These are phyloP conservation scores for Porites cylindrica DNA, from an alignment of 92 coral and sea anemone species.

Conservation along the genomic window DNA sequence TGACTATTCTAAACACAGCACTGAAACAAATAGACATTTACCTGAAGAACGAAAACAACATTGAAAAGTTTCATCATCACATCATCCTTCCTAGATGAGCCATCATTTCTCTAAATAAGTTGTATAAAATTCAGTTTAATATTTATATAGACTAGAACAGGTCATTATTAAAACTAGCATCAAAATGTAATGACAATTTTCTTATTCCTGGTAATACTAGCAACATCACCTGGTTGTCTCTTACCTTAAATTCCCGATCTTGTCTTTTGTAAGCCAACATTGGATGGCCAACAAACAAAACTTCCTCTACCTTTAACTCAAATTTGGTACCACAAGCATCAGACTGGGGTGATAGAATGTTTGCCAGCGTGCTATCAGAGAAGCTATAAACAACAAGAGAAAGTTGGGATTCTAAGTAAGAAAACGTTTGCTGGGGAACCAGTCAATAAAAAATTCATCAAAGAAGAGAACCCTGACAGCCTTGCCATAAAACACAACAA, in stretches of 20 bases:
- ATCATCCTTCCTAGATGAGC: constrained; percentile 71
- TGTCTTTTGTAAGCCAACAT: constrained; percentile 61
- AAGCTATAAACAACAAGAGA: constrained; percentile 56
- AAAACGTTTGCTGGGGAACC: not conserved
- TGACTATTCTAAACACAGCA: too few species aligned
- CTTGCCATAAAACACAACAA: not conserved
- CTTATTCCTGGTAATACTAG: too few species aligned
- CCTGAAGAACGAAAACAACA: constrained; percentile 94
- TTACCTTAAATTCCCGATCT: constrained; percentile 34
- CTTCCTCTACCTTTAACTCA: constrained; percentile 96
- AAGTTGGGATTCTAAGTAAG: not conserved
- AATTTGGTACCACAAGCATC: constrained; percentile 91
- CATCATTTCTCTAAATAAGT: constrained; percentile 71
- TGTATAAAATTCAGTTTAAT: not conserved
- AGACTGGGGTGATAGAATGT: constrained; percentile 93
- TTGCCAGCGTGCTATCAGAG: constrained; percentile 96
- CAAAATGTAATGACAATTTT: too few species aligned
- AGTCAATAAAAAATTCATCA: not conserved
- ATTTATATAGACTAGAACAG: not conserved
- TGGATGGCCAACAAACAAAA: constrained; percentile 97
- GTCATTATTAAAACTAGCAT: too few species aligned
- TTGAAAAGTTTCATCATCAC: constrained; percentile 97
- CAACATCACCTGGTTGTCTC: not conserved
- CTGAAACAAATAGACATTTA: not conserved
- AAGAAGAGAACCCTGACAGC: not conserved